These are phyloP conservation scores for Liasis olivaceus DNA, from an alignment of 2,797 vertebrate species.

Conservation along the genomic window DNA sequence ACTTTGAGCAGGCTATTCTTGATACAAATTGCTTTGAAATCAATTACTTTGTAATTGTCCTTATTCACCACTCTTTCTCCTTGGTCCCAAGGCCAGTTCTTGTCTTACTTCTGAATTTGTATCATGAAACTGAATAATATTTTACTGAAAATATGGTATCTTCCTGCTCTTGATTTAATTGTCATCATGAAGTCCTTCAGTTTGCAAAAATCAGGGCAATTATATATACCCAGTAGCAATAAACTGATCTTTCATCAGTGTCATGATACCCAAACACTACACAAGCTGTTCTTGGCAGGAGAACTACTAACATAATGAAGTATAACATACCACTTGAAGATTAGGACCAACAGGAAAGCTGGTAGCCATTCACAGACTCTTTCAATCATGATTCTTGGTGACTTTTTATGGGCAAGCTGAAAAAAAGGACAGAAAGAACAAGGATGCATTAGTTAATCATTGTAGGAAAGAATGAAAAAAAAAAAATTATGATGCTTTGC, in stretches of 20 bases:
- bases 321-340: conserved; percentile 17
- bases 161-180: background rate
- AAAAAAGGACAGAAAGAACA: conserved; percentile 1
- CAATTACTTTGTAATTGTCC: background rate
- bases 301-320: conserved; percentile 4
- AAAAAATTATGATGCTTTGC: background rate
- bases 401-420: background rate
- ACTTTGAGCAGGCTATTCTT: background rate
- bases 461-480: background rate
- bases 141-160: background rate
- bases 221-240: background rate
- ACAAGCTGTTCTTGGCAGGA: background rate
- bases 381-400: conserved; percentile 24
- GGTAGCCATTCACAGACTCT: conserved; percentile 11
- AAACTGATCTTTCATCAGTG: background rate
- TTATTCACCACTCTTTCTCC: background rate
- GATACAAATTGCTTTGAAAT: background rate
- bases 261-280: background rate
- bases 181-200: background rate
- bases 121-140: background rate
- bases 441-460: background rate
- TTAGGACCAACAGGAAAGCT: conserved; percentile 4
- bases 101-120: background rate
- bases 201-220: background rate
- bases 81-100: background rate